Evolutionary conservation across 2,888 invertebrate genomes (phyloP).

Genomic region (Micoletzkya japonica): DNA sequence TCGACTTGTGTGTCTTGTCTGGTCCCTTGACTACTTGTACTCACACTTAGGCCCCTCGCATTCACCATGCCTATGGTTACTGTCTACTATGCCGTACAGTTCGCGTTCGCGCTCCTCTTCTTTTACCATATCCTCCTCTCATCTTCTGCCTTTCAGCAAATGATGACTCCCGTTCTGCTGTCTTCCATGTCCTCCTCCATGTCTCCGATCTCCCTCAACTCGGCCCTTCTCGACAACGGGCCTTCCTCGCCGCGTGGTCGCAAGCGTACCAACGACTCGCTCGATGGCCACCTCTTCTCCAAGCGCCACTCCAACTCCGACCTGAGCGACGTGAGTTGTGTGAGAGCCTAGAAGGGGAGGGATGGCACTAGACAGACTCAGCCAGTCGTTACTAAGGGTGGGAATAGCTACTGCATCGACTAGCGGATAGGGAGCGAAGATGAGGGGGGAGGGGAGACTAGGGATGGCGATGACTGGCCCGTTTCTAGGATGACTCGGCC

Average conservation of each 20-base stretch:
- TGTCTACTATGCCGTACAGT: background rate
- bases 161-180: slow-evolving; percentile 22
- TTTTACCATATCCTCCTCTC: background rate
- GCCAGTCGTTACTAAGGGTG: no score
- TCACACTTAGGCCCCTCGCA: background rate
- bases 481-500: slow-evolving; percentile 45
- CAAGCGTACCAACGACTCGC: slow-evolving; percentile 22
- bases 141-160: background rate
- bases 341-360: no score
- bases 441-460: no score
- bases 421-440: no score
- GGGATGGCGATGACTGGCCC: background rate
- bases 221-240: background rate
- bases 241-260: slow-evolving; percentile 15
- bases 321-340: slow-evolving; percentile 15
- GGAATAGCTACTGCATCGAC: no score
- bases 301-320: slow-evolving; percentile 29
- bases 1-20: no score
- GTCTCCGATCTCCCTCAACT: slow-evolving; percentile 2
- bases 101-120: background rate
- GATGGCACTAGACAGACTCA: no score
- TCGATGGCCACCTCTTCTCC: slow-evolving; percentile 18
- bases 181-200: background rate
- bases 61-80: background rate
- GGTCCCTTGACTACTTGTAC: no score